Evolutionary conservation across 2,113 vertebrate species (phyloP), one percentile per base, ranked within the genome.

Genomic region (Pelobates fuscus): DNA sequence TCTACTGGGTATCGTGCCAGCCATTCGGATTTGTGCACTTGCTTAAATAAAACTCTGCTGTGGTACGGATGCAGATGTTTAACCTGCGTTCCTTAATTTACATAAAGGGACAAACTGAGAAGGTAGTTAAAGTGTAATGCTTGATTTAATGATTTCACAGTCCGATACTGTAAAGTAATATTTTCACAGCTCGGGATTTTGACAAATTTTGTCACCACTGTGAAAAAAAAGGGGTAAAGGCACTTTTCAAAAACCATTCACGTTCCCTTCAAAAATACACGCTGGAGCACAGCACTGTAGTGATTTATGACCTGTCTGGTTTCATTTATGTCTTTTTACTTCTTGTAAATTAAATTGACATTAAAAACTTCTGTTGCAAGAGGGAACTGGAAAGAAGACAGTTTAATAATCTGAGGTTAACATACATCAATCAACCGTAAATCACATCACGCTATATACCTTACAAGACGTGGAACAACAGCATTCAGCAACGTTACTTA

Each of bases 341-440:
- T 58, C 10, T 15, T 67, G 20, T 46, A 75, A 59, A 75, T 65
- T 75, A 67, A 75, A 67, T 23, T 57, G 71, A 65, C 71, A 65
- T 65, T 64, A 65, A 65, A 74, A 65, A 74, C 71, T 41, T 65
- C 44, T 58, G 30, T 66, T 74, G 21, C 49, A 37, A 66, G 49
- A 66, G 24, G 8, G 21, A 74, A 54, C 71, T 74, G 61, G 71
- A 61, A 74, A 59, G 49, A 74, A 57, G 71, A 66, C 71, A 74
- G 52, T 27, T 74, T 74, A 66, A 74, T 61, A 74, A 65, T 58
- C 30, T 74, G 61, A 65, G 21, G 24, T 58, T 74, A 66, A 44
- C 52, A 74, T 44, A 21, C 52, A 74, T 74, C 71, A 57, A 74
- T 66, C 71, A 74, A 57, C 30, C 24, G 27, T 58, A 74, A 41